These are phyloP conservation scores for Holacanthus passer DNA, from an alignment of 2,113 vertebrate genomes.

Conservation along the genomic window DNA sequence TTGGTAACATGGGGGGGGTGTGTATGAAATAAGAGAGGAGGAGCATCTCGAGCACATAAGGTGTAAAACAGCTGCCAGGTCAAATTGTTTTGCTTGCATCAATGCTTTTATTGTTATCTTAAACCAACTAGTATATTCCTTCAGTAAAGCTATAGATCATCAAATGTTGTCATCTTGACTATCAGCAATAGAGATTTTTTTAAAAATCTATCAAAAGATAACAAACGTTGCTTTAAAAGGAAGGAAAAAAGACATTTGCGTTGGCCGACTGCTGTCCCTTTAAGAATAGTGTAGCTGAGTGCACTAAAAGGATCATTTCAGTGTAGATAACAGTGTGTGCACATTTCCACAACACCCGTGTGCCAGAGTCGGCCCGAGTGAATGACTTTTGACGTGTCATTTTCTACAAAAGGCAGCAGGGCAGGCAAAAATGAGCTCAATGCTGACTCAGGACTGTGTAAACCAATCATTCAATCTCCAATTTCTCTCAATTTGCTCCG, in stretches of 20 bases:
- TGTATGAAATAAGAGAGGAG: slow-evolving; percentile 7
- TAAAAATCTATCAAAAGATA: neutral
- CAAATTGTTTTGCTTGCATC: slow-evolving; percentile 6
- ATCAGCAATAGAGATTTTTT: neutral
- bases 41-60: slow-evolving; percentile 31
- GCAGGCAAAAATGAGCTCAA: slow-evolving; percentile 28
- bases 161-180: neutral
- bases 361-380: slow-evolving; percentile 37
- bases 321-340: slow-evolving; percentile 37
- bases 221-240: neutral
- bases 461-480: slow-evolving; percentile 11
- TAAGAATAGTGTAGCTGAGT: slow-evolving; percentile 39
- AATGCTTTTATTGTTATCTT: slow-evolving; percentile 1
- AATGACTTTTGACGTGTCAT: slow-evolving; percentile 45
- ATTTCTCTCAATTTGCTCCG: neutral
- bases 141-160: neutral
- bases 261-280: slow-evolving; percentile 27
- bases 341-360: slow-evolving; percentile 40
- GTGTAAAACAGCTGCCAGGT: slow-evolving; percentile 41
- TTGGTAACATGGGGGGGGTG: slow-evolving; percentile 22
- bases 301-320: slow-evolving; percentile 29
- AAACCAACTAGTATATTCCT: neutral
- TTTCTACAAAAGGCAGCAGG: slow-evolving; percentile 42
- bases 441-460: slow-evolving; percentile 25
- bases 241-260: neutral